Evolutionary conservation across 2,888 invertebrate genomes (phyloP).

Genomic region (Dasysyrphus albostriatus): DNA sequence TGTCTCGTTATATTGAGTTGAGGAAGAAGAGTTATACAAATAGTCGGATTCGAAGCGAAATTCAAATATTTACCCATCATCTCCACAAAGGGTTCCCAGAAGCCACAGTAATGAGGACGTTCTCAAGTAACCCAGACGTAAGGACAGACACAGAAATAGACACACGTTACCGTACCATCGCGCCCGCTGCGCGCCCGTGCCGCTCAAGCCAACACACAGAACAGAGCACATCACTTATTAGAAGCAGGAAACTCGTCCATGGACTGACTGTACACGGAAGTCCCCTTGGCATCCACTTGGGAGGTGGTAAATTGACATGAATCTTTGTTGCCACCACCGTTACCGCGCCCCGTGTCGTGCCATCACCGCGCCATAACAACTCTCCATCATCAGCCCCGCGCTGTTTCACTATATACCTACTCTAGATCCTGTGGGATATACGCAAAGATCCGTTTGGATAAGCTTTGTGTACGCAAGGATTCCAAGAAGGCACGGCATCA

Average conservation of each 20-base stretch:
- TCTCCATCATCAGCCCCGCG: neutral
- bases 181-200: neutral
- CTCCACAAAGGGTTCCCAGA: conserved; percentile 56
- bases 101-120: conserved; percentile 55
- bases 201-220: conserved; percentile 6
- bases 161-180: neutral
- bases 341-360: neutral
- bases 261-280: conserved; percentile 53
- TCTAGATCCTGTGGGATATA: conserved; percentile 53
- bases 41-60: conserved; percentile 59
- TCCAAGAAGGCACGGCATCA: conserved; percentile 9
- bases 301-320: conserved; percentile 75
- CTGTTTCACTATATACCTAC: neutral
- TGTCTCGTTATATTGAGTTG: conserved; percentile 35
- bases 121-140: conserved; percentile 42
- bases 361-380: neutral
- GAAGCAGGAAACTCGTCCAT: conserved; percentile 62
- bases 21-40: conserved; percentile 53
- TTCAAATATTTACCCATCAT: conserved; percentile 73
- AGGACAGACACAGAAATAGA: conserved; percentile 50
- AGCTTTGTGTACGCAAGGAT: conserved; percentile 40
- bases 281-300: conserved; percentile 65
- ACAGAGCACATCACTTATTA: conserved; percentile 54
- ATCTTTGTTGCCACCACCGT: conserved; percentile 60
- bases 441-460: conserved; percentile 51